phyloP scores from a whole-genome alignment of 2,797 vertebrate species.

The Pangasius sanitwongsei region DNA sequence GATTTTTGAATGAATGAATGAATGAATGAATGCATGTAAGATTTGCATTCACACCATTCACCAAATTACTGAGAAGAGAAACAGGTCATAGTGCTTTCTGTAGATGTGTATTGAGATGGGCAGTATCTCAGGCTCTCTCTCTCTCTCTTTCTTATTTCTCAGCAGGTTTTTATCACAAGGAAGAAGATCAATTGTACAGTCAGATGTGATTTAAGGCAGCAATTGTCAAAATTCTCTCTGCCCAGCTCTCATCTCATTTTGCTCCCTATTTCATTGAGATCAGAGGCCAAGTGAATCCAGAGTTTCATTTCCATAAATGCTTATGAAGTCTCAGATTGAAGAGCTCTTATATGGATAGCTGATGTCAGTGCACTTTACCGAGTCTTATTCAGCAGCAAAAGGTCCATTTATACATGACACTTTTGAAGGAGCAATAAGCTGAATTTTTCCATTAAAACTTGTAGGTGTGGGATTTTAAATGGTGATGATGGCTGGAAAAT shows the following conservation, averaged over 20 bases:
- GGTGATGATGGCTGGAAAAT: slow-evolving; percentile 10
- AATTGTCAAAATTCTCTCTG: slow-evolving; percentile 51
- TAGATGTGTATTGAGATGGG: neutral
- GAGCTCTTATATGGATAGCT: slow-evolving; percentile 35
- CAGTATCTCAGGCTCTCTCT: slow-evolving; percentile 20
- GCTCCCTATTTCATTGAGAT: slow-evolving; percentile 51
- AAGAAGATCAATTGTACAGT: slow-evolving; percentile 40
- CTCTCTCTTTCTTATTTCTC: slow-evolving; percentile 23
- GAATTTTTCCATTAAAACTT: slow-evolving; percentile 35
- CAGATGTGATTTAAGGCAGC: slow-evolving; percentile 52
- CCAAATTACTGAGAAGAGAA: slow-evolving; percentile 4
- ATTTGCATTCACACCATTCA: slow-evolving; percentile 30
- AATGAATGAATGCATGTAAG: neutral
- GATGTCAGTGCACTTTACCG: slow-evolving; percentile 39
- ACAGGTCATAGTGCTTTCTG: neutral
- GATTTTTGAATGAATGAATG: neutral
- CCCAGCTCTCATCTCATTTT: slow-evolving; percentile 40
- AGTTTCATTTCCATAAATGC: slow-evolving; percentile 48
- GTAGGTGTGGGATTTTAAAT: slow-evolving; percentile 11
- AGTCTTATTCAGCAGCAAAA: slow-evolving; percentile 34
- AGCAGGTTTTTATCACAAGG: slow-evolving; percentile 45
- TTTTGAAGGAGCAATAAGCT: slow-evolving; percentile 29
- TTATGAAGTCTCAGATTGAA: slow-evolving; percentile 40
- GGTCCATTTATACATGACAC: slow-evolving; percentile 28
- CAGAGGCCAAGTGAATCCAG: slow-evolving; percentile 43